Evolutionary conservation across 2,797 vertebrate species (phyloP).

Genomic region (Rhinoraja longicauda): DNA sequence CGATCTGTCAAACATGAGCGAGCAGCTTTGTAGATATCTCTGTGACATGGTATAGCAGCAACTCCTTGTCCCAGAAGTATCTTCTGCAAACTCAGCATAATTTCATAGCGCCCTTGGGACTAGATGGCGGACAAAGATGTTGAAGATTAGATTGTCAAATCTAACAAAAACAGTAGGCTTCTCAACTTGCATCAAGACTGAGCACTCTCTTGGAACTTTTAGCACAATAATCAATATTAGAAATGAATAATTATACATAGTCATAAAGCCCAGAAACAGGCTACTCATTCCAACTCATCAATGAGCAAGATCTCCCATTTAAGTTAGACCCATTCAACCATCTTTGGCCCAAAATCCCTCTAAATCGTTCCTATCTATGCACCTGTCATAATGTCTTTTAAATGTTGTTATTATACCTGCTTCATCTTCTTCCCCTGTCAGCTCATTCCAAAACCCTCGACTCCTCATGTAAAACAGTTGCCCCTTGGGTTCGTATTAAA

Average conservation of each 20-base stretch:
- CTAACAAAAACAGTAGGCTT: neutral
- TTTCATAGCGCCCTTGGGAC: constrained; percentile 92
- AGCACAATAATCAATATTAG: neutral
- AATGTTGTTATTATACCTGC: no score
- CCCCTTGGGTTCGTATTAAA: no score
- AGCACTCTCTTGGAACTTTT: neutral
- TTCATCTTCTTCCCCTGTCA: no score
- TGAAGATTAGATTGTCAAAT: neutral
- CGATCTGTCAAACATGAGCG: constrained; percentile 78
- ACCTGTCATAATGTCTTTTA: no score
- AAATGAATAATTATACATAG: neutral
- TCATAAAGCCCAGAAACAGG: no score
- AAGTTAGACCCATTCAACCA: no score
- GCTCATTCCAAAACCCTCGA: no score
- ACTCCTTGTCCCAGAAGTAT: constrained; percentile 75
- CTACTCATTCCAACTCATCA: no score
- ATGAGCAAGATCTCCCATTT: no score
- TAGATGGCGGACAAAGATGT: constrained; percentile 48
- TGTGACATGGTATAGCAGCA: constrained; percentile 68
- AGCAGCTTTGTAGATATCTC: constrained; percentile 85
- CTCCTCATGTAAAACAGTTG: no score
- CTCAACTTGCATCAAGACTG: neutral
- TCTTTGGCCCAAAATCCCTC: no score
- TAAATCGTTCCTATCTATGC: no score
- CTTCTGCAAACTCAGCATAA: constrained; percentile 78